Evolutionary conservation across 2,888 invertebrate genomes (phyloP), one percentile per base, ranked within the genome.

Genomic region (Nomada lathburiana): DNA sequence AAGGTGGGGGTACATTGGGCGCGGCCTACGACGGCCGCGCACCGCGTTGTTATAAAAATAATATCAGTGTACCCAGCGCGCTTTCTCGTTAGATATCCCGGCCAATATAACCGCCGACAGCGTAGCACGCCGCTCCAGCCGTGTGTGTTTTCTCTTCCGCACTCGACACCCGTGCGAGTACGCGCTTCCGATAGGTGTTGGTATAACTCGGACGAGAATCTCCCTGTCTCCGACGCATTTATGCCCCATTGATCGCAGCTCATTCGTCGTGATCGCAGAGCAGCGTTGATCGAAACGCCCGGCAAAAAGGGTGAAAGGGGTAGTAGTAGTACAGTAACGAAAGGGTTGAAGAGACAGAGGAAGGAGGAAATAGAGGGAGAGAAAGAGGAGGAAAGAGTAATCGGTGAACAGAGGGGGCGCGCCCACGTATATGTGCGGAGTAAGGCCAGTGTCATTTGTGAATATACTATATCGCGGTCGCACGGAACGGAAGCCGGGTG

Each of bases 1-100:
- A 42, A 2, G 53, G 89, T 89, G 90, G 90, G 91, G 90, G 94
- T 74, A 90, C 92, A 92, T 91, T 94, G 93, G 91, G 92, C 93
- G 92, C 93, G 93, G 91, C 93, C 92, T 94, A 94, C 94, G 94
- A 93, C 91, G 91, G 92, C 91, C 94, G 94, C 94, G 93, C 92
- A 92, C 91, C 93, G 93, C 89, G 93, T 92, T 92, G 94, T 89
- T 92, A 91, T 90, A 91, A 90, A 92, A 91, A 92, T 92, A 92
- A 92, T 92, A 92, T 92, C 90, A 91, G 91, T 91, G 87, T 90
- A 87, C 88, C 85, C 75, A 83, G 80, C 90, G 91, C 90, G 92
- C 89, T 91, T 91, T 91, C 89, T 89, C 90, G 90, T 87, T 83
- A 89, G 91, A 90, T 91, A 92, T 90, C 87, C 86, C 72, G 84